Evolutionary conservation across 2,888 invertebrate species (phyloP), one percentile per base, ranked within the genome.

Genomic region (Orthonychiurus folsomi): DNA sequence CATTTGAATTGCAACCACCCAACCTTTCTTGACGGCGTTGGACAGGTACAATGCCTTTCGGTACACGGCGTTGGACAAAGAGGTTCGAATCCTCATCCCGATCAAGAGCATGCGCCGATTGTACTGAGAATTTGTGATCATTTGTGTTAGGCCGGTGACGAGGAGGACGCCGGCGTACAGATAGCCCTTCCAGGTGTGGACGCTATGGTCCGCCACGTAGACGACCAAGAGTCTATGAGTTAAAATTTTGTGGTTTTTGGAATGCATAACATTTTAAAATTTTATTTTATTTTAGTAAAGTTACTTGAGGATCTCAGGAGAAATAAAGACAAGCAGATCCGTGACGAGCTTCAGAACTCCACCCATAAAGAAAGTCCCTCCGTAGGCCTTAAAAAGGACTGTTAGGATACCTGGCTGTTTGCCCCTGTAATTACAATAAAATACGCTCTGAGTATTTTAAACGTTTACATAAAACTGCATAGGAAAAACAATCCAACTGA

Each of bases 281-380:
- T n/a, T 48, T 48, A 48, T n/a, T n/a, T 24, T 20, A 48, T 48
- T 48, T 48, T n/a, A 15, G 48, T 3, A 1, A 12, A 52, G 78
- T 84, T 80, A 92, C 92, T 84, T 86, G 64, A 93, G 82, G 73
- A 97, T 80, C 78, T 91, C 87, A 0, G 97, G 96, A 73, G 90
- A 92, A 50, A 88, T 82, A 78, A 97, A 97, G 68, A 88, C 88
- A 60, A 96, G 77, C 18, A 87, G 66, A 78, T 94, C 95, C 74
- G 90, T 88, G 50, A 86, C 74, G 0, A 94, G 76, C 78, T 96
- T 95, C 67, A 93, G 80, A 59, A 86, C 76, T 0, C 90, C 82
- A 15, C 94, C 93, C 73, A 92, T 86, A 1, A 93, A 67, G 76
- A 94, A 93, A 61, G 88, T 87, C 0, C 86, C 84, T 55, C 94